Conservation (phyloP, 2,888 invertebrate species). For the Craniophora ligustri region DNA sequence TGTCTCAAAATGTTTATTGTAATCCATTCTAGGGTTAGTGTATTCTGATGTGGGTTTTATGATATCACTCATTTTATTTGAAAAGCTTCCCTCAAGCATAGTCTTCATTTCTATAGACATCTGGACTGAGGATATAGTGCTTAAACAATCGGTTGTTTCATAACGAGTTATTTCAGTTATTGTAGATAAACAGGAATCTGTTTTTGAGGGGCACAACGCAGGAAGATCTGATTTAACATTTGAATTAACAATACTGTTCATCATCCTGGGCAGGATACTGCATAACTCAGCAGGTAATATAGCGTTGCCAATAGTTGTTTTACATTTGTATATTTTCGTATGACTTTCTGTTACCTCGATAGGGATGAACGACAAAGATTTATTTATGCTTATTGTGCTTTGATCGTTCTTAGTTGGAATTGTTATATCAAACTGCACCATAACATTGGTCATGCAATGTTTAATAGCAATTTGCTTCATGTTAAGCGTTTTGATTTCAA, state of each 20-base stretch:
- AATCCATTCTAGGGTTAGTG: conserved; percentile 7
- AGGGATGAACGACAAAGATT: conserved; percentile 62
- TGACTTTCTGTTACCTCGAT: conserved; percentile 60
- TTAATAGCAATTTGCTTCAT: conserved; percentile 73
- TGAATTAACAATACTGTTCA: conserved; percentile 62
- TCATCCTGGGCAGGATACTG: conserved; percentile 74
- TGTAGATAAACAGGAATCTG: conserved; percentile 56
- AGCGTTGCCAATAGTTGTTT: conserved; percentile 73
- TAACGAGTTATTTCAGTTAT: conserved; percentile 57
- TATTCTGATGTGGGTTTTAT: conserved; percentile 1
- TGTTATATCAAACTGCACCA: conserved; percentile 77
- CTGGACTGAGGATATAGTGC: conserved; percentile 22
- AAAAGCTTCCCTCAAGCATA: conserved; percentile 52
- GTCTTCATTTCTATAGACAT: conserved; percentile 40
- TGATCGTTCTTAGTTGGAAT: conserved; percentile 53
- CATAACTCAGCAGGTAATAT: conserved; percentile 80
- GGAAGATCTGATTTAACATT: conserved; percentile 28
- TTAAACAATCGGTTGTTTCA: conserved; percentile 33
- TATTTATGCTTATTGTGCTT: conserved; percentile 41
- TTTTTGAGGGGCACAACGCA: conserved; percentile 44
- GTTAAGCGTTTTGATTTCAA: conserved; percentile 70
- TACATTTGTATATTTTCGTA: conserved; percentile 73
- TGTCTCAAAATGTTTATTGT: conserved; percentile 16
- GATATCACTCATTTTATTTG: conserved; percentile 8
- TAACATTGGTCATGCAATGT: conserved; percentile 72